Evolutionary conservation across 2,888 invertebrate species (phyloP).

Genomic region (Pollenia angustigena): DNA sequence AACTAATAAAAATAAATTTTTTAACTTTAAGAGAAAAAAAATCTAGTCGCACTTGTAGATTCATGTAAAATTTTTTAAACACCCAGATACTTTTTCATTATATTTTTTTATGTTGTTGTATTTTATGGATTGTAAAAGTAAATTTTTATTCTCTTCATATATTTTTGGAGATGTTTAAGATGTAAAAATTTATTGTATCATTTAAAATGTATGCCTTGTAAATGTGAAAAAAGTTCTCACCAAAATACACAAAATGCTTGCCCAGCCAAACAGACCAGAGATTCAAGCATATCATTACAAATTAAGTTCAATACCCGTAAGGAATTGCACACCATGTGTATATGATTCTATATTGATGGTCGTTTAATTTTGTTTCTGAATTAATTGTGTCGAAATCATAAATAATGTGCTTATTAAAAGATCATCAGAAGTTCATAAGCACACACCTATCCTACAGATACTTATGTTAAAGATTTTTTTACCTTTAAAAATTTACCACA

Average conservation of each 20-base stretch:
- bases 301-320: not conserved
- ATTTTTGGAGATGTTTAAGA: slow-evolving; percentile 16
- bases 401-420: slow-evolving; percentile 18
- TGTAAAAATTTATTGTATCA: slow-evolving; percentile 39
- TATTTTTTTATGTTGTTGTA: slow-evolving; percentile 22
- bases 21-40: not conserved
- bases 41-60: slow-evolving; percentile 9
- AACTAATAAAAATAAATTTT: not conserved
- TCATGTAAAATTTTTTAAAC: not conserved
- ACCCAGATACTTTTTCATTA: not conserved
- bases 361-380: too few species aligned
- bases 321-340: not conserved
- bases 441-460: too few species aligned
- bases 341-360: not conserved
- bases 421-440: not conserved
- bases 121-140: not conserved
- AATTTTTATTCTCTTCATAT: slow-evolving; percentile 8
- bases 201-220: not conserved
- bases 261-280: not conserved
- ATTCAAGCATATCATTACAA: not conserved
- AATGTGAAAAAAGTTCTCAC: slow-evolving; percentile 17
- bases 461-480: not conserved
- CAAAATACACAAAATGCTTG: not conserved
- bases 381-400: slow-evolving; percentile 5
- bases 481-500: not conserved